Conservation (phyloP, 1,140 invertebrate genomes). For the Aphaenogaster floridana region DNA sequence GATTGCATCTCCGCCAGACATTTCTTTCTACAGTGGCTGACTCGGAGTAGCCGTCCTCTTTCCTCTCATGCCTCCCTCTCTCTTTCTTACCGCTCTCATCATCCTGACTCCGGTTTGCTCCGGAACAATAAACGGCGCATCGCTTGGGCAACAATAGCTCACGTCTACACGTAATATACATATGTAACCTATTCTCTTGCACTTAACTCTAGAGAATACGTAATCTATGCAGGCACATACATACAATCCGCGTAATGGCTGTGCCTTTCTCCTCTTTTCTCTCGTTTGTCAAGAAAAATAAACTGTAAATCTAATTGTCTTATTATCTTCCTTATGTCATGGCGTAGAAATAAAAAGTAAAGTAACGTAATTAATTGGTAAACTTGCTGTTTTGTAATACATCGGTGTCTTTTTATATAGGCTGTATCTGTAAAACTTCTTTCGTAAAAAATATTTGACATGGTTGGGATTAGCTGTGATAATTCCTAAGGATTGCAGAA, state of each 20-base stretch:
- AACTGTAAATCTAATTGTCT: not conserved
- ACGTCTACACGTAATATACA: constrained; percentile 20
- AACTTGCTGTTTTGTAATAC: not conserved
- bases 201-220: constrained; percentile 11
- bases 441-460: not conserved
- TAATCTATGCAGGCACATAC: not conserved
- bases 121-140: constrained; percentile 46
- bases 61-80: constrained; percentile 9
- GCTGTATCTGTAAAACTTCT: not conserved
- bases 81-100: not conserved
- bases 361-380: not conserved
- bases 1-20: constrained; percentile 56
- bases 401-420: not conserved
- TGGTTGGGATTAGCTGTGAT: not conserved
- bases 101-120: not conserved
- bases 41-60: not conserved
- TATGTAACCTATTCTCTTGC: constrained; percentile 37
- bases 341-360: not conserved
- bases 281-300: not conserved
- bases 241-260: not conserved
- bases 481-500: not conserved
- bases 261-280: constrained; percentile 26
- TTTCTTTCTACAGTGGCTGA: constrained; percentile 48
- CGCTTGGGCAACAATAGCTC: constrained; percentile 41
- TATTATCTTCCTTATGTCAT: not conserved